Evolutionary conservation across 2,113 vertebrate species (phyloP), one percentile per base, ranked within the genome.

Genomic region (Xenopus laevis): DNA sequence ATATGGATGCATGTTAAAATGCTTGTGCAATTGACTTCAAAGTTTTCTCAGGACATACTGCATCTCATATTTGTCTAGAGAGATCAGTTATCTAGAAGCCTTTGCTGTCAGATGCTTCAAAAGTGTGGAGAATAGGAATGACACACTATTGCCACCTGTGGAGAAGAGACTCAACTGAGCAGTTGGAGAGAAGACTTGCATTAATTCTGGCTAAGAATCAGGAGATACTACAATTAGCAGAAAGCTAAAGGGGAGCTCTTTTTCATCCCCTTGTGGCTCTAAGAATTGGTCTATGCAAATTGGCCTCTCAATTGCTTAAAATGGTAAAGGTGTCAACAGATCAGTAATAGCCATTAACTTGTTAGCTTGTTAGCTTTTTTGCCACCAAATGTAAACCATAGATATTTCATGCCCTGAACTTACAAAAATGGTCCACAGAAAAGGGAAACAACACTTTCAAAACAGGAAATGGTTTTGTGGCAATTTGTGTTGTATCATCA

Each of bases 51-150:
- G 53, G 40, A 50, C 10, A 79, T 70, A 70, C 71, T 53, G 10
- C 1, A 15, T 77, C 13, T 74, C 77, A 61, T 58, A 71, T 7
- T 23, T 72, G n/a, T 61, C 2, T 53, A 69, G 68, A 12, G 68
- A 70, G 77, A 83, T 71, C 10, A 52, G 72, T 0, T 13, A 69
- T 80, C 9, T 15, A 70, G 18, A 63, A 59, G 79, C 72, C 79
- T 82, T 81, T 0, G 18, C 79, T 86, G 74, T 84, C 83, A 82
- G 78, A 68, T 72, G 79, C 53, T 82, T 74, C 71, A 78, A 72
- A 72, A 78, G 79, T 83, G 79, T 82, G 82, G 83, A 87, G 83
- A 88, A 87, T 80, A 87, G 83, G 86, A 89, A 74, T 85, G 80
- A 83, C 80, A 79, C 77, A 62, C 55, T 79, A 78, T 78, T 81